A percentile compares a stretch with the other conserved stretches of the same genome.
phyloP scores from a whole-genome alignment of 2,113 vertebrate species.

The Ictalurus punctatus region DNA sequence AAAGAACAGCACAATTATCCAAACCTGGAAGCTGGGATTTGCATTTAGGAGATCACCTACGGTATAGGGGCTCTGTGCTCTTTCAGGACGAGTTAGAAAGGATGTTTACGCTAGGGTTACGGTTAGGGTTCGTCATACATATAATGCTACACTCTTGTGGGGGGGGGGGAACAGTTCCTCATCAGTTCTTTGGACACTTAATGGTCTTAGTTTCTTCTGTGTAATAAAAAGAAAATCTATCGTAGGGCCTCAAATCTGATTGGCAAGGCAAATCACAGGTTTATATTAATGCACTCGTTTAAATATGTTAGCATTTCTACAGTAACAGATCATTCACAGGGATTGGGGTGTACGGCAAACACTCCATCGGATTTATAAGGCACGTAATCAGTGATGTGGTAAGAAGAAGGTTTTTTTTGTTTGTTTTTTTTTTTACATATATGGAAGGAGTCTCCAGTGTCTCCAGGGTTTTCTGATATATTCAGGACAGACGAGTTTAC shows the following conservation, averaged over 20 bases:
- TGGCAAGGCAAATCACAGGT: neutral
- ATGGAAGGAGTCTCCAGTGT: neutral
- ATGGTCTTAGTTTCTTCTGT: neutral
- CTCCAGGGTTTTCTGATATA: neutral
- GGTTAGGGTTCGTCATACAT: neutral
- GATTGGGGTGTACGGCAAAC: neutral
- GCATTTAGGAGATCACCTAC: conserved; percentile 24
- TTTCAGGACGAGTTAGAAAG: neutral
- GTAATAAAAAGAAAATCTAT: neutral
- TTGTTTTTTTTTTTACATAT: neutral
- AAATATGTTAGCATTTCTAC: neutral
- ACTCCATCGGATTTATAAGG: neutral
- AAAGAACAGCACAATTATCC: conserved; percentile 23
- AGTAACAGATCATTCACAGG: too few species aligned
- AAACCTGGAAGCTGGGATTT: conserved; percentile 20
- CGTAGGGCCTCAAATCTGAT: neutral
- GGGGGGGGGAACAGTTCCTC: neutral
- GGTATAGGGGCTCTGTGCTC: neutral
- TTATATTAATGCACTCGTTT: neutral
- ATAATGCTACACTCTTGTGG: neutral
- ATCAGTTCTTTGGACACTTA: neutral
- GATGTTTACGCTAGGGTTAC: neutral
- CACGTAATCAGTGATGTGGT: neutral
- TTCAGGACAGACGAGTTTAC: neutral
- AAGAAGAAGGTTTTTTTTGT: neutral